Evolutionary conservation across 2,888 invertebrate genomes (phyloP), one percentile per base, ranked within the genome.

Genomic region (Elysia crispata): DNA sequence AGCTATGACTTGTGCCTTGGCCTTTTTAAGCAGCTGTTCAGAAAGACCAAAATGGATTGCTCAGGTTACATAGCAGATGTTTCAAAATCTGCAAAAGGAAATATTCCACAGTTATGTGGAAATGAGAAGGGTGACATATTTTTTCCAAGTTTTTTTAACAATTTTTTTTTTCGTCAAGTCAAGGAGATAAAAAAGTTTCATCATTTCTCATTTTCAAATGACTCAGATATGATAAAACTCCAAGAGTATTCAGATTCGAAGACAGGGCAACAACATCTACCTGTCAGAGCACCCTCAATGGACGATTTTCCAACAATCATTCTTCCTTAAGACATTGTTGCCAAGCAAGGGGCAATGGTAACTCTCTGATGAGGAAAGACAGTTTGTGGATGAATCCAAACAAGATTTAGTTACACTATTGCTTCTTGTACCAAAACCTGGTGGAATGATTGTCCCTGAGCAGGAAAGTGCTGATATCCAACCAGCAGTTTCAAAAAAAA

Each of bases 1-100:
- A 66, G 77, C 6, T 83, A 77, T 6, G 83, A 83, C 60, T 81
- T 81, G 81, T 83, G 80, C 57, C 80, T 84, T 54, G 84, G 82
- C 13, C 31, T 84, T 1, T 33, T 82, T 8, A 82, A 83, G 60
- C 70, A 60, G n/a, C 57, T 25, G 33, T 82, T 50, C 25, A 41
- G 75, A 0, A 30, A 31, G 1, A 79, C 81, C 1, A 64, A 54
- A n/a, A 81, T 82, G 33, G 82, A 77, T 20, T 78, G 80, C 50
- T 33, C 81, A n/a, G 62, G 69, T 74, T 81, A 83, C 33, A 75
- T 83, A n/a, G 64, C 62, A 0, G 41, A 57, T 18, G 80, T 79
- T 1, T n/a, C n/a, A n/a, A n/a, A 76, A 0, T 20, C 62, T 13
- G 25, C 78, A 6, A 25, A 5, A 13, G 18, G 67, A 13, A 66